Base-by-base conservation (phyloP, 1,140 invertebrate species). In the Halyomorpha halys region DNA sequence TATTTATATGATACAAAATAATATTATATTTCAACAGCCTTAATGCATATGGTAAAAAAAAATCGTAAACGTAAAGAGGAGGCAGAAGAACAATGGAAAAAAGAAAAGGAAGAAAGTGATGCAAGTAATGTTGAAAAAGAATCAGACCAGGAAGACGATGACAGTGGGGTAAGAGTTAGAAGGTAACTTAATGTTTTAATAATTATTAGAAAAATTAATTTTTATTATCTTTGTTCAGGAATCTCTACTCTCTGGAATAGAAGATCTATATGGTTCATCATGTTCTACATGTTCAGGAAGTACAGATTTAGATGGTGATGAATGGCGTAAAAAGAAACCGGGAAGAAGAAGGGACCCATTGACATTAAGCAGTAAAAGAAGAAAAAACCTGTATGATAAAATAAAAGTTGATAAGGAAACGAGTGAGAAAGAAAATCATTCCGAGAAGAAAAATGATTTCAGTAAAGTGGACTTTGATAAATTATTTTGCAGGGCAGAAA, bases 1-100 rank as follows among this genome's bases (percentile, higher is more conserved):
- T 27, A 23, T 27, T 25, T 23, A 23, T 56, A 56, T 25, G 8
- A 56, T 56, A 11, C 14, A n/a, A 47, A 27, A n/a, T 25, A 2
- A 47, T 14, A 19, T 62, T 21, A 6, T 30, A 13, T 14, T 11
- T 23, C 11, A 21, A 47, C 25, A 62, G 61, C 61, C 13, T 18
- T 62, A 15, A 62, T 62, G 23, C n/a, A n/a, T 16, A 25, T 62
- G 44, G 45, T 51, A 9, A 45, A 62, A 18, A 49, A 45, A n/a
- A 62, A 62, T 25, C 44, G 45, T 3, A 62, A 62, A 23, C 11
- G 15, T 18, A 45, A 47, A 25, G 61, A 62, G 25, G 61, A 3
- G 49, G 61, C 61, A 25, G 61, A 62, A 25, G 23, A 15, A 27
- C 23, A 25, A 49, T 51, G 18, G n/a, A 44, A 21, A 44, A 27